phyloP scores from a whole-genome alignment of 2,888 invertebrate genomes.

The Steromphala cineraria region DNA sequence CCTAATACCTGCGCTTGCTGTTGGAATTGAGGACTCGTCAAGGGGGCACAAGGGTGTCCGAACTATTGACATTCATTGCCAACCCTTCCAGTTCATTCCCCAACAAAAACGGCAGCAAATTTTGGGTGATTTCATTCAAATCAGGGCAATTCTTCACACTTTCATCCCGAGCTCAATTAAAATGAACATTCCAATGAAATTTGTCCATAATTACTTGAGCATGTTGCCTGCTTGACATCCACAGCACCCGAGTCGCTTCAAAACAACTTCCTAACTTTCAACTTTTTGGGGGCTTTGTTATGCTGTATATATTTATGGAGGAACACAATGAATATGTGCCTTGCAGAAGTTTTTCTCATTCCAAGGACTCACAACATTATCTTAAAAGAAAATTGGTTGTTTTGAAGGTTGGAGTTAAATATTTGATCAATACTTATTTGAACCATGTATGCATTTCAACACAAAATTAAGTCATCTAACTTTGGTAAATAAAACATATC shows the following conservation, averaged over 20 bases:
- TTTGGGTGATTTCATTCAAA: constrained; percentile 20
- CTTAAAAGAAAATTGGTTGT: too few species aligned
- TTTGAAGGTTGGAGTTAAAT: too few species aligned
- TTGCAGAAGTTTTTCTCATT: too few species aligned
- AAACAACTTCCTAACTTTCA: too few species aligned
- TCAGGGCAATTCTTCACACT: constrained; percentile 19
- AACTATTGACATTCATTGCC: constrained; percentile 24
- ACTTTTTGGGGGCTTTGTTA: too few species aligned
- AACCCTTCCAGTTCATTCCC: background rate
- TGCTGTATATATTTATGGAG: too few species aligned
- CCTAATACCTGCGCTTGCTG: constrained; percentile 21
- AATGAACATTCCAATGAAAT: constrained; percentile 17
- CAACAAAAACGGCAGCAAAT: constrained; percentile 12
- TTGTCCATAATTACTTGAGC: background rate
- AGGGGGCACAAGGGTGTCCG: background rate
- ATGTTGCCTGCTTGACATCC: background rate
- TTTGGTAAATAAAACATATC: too few species aligned
- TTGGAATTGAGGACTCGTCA: background rate
- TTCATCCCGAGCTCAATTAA: constrained; percentile 9
- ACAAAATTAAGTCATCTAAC: too few species aligned
- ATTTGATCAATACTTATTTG: too few species aligned
- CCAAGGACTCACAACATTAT: too few species aligned
- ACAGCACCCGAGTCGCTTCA: background rate
- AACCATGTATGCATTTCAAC: too few species aligned
- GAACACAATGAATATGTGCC: too few species aligned